A percentile compares a stretch with the other conserved stretches of the same genome.
phyloP scores from a whole-genome alignment of 2,888 invertebrate genomes.

The Drosophila fungiperda region DNA sequence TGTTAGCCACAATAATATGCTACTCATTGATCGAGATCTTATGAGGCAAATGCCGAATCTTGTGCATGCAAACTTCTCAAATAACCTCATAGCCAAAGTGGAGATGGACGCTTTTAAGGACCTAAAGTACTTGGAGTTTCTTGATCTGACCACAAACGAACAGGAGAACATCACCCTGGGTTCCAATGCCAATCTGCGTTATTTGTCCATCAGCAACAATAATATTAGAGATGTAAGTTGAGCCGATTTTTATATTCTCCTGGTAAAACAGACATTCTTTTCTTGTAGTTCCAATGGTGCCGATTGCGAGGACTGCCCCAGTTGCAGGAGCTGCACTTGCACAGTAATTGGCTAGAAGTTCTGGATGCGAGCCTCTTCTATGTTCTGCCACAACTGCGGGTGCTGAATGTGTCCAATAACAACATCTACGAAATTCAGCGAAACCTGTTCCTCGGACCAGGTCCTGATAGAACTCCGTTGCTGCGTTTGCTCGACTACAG shows the following conservation, averaged over 20 bases:
- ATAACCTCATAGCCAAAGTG: conserved; percentile 71
- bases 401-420: conserved; percentile 78
- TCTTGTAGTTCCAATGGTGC: conserved; percentile 68
- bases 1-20: conserved; percentile 77
- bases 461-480: conserved; percentile 20
- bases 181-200: conserved; percentile 58
- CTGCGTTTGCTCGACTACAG: conserved; percentile 76
- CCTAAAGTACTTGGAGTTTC: conserved; percentile 54
- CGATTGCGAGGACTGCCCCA: conserved; percentile 61
- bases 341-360: conserved; percentile 67
- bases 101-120: conserved; percentile 63
- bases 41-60: conserved; percentile 65
- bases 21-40: conserved; percentile 46
- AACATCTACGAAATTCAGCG: conserved; percentile 65
- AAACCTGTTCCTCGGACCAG: conserved; percentile 67
- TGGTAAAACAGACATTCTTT: neutral
- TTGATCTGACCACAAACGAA: conserved; percentile 78
- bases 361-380: conserved; percentile 75
- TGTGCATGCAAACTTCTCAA: conserved; percentile 77
- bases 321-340: conserved; percentile 69
- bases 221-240: conserved; percentile 71
- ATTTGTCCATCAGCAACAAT: conserved; percentile 78
- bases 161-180: conserved; percentile 73
- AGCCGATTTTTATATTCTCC: neutral
- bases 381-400: conserved; percentile 61